phyloP scores from a whole-genome alignment of 2,888 invertebrate genomes.

The Drosophila picticornis region DNA sequence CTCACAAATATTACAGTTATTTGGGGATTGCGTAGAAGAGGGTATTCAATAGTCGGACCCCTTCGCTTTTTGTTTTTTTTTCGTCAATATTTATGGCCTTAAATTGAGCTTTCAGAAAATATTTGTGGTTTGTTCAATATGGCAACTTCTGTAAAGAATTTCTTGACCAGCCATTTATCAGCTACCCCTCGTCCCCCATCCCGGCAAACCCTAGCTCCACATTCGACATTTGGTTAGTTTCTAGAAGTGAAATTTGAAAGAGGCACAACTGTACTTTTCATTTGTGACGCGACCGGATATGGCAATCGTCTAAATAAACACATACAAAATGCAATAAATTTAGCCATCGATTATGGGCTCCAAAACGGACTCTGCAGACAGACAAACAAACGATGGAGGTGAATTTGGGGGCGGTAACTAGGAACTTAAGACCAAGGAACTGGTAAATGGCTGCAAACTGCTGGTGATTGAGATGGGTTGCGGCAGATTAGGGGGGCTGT shows the following conservation, averaged over 20 bases:
- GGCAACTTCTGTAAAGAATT: constrained; percentile 27
- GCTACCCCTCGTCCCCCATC: neutral
- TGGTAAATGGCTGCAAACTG: constrained; percentile 27
- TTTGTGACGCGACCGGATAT: constrained; percentile 67
- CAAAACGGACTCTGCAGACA: constrained; percentile 31
- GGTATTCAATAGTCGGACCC: constrained; percentile 4
- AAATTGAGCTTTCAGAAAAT: neutral
- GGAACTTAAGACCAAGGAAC: constrained; percentile 6
- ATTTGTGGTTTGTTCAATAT: constrained; percentile 12
- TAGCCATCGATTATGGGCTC: constrained; percentile 76
- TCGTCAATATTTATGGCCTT: constrained; percentile 1
- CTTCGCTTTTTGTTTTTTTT: neutral
- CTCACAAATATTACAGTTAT: neutral
- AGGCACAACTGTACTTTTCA: constrained; percentile 72
- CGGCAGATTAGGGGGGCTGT: neutral
- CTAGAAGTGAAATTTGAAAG: constrained; percentile 29
- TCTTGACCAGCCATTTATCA: constrained; percentile 51
- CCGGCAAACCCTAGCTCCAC: neutral
- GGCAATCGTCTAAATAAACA: constrained; percentile 79
- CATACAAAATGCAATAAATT: constrained; percentile 79
- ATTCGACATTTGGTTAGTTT: constrained; percentile 55
- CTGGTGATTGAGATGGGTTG: neutral
- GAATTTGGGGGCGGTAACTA: neutral
- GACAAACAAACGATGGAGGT: neutral
- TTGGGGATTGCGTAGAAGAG: neutral